Percentiles rank a stretch among this genome's conserved stretches.
Conservation (phyloP, 2,888 invertebrate genomes). For the Drosophila atripex region DNA sequence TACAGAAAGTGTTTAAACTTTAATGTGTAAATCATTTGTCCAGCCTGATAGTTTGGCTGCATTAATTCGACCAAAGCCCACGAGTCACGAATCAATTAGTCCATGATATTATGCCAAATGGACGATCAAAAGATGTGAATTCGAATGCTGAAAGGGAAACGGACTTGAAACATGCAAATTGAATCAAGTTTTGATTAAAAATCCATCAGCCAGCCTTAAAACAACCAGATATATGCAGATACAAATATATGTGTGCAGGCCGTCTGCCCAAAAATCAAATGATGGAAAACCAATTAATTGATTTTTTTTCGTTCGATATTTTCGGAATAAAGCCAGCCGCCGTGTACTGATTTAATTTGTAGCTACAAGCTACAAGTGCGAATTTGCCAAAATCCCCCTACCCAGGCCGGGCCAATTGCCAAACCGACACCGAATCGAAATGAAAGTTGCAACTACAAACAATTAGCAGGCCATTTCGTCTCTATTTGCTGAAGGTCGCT, state of each 20-base stretch:
- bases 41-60: not conserved
- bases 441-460: slow-evolving; percentile 48
- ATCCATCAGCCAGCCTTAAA: slow-evolving; percentile 35
- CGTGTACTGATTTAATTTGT: slow-evolving; percentile 40
- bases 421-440: slow-evolving; percentile 34
- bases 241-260: not conserved
- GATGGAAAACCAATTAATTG: slow-evolving; percentile 43
- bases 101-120: slow-evolving; percentile 34
- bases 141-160: slow-evolving; percentile 16
- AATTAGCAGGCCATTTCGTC: slow-evolving; percentile 47
- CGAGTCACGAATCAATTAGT: slow-evolving; percentile 55
- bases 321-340: slow-evolving; percentile 14
- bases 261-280: slow-evolving; percentile 19
- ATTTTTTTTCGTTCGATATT: slow-evolving; percentile 17
- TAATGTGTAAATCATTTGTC: not conserved
- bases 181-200: slow-evolving; percentile 52
- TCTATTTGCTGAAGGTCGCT: slow-evolving; percentile 35
- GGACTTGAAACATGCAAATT: slow-evolving; percentile 54
- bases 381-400: slow-evolving; percentile 17
- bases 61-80: slow-evolving; percentile 37
- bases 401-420: slow-evolving; percentile 11
- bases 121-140: slow-evolving; percentile 13
- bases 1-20: not conserved
- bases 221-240: slow-evolving; percentile 30
- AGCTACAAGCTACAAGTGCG: slow-evolving; percentile 41